Conservation (phyloP, 2,797 vertebrate species). For the Nothura maculosa region DNA sequence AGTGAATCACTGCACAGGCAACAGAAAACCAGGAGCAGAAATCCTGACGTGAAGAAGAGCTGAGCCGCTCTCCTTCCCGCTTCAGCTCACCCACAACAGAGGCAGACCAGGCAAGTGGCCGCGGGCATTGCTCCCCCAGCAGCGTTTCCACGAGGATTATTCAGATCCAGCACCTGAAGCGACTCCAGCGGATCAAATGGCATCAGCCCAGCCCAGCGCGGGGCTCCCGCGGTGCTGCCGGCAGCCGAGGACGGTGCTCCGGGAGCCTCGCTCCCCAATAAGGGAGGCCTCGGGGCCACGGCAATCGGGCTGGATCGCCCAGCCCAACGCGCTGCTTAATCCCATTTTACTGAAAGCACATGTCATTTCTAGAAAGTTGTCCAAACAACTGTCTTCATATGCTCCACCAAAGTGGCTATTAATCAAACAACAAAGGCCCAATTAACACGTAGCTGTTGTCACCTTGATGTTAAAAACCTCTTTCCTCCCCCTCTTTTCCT, state of each 20-base stretch:
- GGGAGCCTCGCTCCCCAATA: not conserved
- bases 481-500: conserved; percentile 48
- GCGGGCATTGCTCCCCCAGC: not conserved
- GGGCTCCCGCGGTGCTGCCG: not conserved
- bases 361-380: conserved; percentile 64
- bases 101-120: fast-evolving
- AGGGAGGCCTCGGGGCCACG: not conserved
- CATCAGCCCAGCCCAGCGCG: not conserved
- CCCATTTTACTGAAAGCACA: conserved; percentile 51
- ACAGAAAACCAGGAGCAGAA: not conserved
- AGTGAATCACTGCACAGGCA: not conserved
- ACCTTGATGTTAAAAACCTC: conserved; percentile 77
- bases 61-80: not conserved
- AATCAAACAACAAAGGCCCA: conserved; percentile 82
- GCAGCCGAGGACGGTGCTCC: not conserved
- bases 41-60: not conserved
- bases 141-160: not conserved
- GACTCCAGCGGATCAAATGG: not conserved
- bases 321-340: conserved; percentile 35
- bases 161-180: not conserved
- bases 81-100: not conserved
- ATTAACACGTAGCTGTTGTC: conserved; percentile 79
- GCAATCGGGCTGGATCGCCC: conserved; percentile 58
- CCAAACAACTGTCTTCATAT: conserved; percentile 71
- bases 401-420: conserved; percentile 67